phyloP scores from a whole-genome alignment of 2,888 invertebrate species.

The Ceratothoa steindachneri region DNA sequence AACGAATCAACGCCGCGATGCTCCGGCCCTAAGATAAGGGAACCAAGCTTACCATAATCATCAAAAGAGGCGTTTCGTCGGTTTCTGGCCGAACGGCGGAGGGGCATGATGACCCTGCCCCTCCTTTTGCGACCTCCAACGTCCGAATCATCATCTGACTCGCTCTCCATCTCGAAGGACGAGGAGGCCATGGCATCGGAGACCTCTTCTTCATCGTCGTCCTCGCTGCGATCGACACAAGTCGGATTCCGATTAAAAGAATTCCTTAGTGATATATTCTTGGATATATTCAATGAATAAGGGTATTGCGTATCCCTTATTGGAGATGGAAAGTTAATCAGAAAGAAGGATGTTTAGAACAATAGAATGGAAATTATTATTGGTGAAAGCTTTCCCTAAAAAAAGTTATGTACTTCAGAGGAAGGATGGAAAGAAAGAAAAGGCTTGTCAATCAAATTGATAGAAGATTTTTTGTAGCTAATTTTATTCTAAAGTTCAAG shows the following conservation, averaged over 20 bases:
- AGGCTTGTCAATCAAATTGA: too few species aligned
- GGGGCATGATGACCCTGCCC: conserved; percentile 19
- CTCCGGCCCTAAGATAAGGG: neutral
- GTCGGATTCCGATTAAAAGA: too few species aligned
- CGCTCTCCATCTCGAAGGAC: conserved; percentile 41
- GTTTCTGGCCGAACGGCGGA: conserved; percentile 39
- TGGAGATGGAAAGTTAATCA: too few species aligned
- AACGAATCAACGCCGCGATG: too few species aligned
- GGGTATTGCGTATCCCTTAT: too few species aligned
- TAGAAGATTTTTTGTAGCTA: too few species aligned
- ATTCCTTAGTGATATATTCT: too few species aligned
- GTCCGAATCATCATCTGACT: conserved; percentile 38
- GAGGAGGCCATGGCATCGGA: conserved; percentile 34
- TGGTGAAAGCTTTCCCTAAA: neutral
- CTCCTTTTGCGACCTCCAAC: conserved; percentile 27
- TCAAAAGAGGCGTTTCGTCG: conserved; percentile 19
- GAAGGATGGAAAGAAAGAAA: too few species aligned
- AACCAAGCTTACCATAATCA: conserved; percentile 28
- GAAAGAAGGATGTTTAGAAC: too few species aligned
- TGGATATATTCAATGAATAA: too few species aligned
- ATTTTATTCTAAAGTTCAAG: too few species aligned
- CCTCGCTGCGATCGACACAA: conserved; percentile 29
- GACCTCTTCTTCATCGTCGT: conserved; percentile 41
- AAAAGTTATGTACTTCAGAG: neutral
- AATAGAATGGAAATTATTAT: too few species aligned